Evolutionary conservation across 2,888 invertebrate genomes (phyloP).

Genomic region (Hydraecia micacea): DNA sequence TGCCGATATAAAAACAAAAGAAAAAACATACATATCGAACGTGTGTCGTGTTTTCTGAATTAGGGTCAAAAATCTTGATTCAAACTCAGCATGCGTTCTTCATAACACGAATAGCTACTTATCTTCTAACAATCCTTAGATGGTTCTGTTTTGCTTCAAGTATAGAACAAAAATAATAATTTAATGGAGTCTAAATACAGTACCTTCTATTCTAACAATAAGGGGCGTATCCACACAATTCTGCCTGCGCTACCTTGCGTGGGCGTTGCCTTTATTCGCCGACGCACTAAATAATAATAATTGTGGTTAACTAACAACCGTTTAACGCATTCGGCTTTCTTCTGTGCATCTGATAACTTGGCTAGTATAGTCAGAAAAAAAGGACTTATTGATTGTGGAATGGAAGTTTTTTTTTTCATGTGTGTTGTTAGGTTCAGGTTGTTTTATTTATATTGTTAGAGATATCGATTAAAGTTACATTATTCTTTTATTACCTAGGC

Average conservation of each 20-base stretch:
- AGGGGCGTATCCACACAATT: conserved; percentile 67
- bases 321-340: conserved; percentile 87
- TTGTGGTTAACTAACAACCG: conserved; percentile 89
- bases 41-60: too few relatives aligned
- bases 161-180: background rate
- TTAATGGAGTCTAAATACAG: too few relatives aligned
- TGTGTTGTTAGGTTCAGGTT: background rate
- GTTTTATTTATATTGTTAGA: conserved; percentile 15
- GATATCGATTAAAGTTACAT: background rate
- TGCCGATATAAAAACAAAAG: too few relatives aligned
- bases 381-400: conserved; percentile 20
- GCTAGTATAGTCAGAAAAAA: conserved; percentile 68
- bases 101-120: too few relatives aligned
- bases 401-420: conserved; percentile 3
- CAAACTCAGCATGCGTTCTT: background rate
- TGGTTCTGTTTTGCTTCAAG: too few relatives aligned
- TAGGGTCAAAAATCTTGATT: background rate
- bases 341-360: conserved; percentile 85
- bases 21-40: too few relatives aligned
- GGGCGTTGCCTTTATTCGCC: conserved; percentile 84
- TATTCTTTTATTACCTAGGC: background rate
- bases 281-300: conserved; percentile 89
- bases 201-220: conserved; percentile 1
- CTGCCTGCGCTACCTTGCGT: conserved; percentile 71
- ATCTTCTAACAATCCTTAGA: too few relatives aligned